phyloP scores from a whole-genome alignment of 2,113 vertebrate genomes.

The Felis chaus region DNA sequence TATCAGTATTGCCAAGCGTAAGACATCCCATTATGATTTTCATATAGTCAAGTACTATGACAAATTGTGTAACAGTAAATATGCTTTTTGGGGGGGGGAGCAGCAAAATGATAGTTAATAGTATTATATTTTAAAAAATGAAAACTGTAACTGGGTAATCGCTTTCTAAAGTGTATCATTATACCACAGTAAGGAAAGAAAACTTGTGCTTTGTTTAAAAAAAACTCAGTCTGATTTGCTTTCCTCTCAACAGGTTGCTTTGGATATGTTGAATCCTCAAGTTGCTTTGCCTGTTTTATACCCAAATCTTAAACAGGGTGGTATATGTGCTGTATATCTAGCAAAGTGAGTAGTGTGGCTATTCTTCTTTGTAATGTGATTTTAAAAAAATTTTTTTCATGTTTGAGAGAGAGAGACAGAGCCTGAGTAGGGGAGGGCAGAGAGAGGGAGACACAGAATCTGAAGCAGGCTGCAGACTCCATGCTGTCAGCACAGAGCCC shows the following conservation, averaged over 20 bases:
- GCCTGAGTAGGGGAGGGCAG: no score
- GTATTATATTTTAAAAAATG: background rate
- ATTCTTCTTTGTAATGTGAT: constrained; percentile 35
- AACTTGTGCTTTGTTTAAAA: constrained; percentile 10
- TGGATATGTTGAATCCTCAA: constrained; percentile 92
- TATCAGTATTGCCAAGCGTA: background rate
- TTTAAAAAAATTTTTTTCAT: background rate
- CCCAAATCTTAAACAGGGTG: constrained; percentile 89
- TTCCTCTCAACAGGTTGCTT: constrained; percentile 84
- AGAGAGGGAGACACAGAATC: no score
- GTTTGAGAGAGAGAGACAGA: no score
- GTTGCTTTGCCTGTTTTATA: constrained; percentile 86
- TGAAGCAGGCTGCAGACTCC: no score
- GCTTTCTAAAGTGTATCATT: background rate
- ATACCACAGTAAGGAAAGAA: background rate
- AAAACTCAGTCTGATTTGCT: constrained; percentile 16
- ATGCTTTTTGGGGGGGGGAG: background rate
- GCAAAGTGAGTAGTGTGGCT: constrained; percentile 89
- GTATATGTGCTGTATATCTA: constrained; percentile 91
- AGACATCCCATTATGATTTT: constrained; percentile 23
- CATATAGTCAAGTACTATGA: constrained; percentile 35
- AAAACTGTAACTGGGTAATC: background rate
- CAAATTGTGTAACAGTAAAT: constrained; percentile 35
- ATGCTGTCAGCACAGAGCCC: no score
- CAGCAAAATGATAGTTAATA: background rate